These are phyloP conservation scores for Plagodis pulveraria DNA, from an alignment of 2,888 invertebrate genomes.

Conservation along the genomic window DNA sequence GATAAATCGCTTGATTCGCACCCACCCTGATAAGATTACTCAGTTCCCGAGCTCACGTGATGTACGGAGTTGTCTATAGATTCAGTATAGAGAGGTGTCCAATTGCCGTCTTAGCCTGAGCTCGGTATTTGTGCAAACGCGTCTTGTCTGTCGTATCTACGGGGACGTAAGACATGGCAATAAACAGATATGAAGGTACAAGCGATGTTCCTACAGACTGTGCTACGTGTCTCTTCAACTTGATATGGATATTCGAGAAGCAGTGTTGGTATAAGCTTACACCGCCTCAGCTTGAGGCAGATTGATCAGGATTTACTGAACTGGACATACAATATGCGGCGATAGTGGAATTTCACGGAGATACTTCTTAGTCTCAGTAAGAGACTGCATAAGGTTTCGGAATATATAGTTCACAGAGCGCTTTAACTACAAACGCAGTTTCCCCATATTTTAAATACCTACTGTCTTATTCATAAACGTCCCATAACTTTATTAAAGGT, in stretches of 20 bases:
- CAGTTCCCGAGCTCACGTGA: slow-evolving; percentile 31
- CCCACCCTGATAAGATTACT: slow-evolving; percentile 34
- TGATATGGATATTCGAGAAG: slow-evolving; percentile 9
- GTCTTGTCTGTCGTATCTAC: slow-evolving; percentile 6
- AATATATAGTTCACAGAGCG: too few relatives aligned
- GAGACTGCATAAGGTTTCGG: background rate
- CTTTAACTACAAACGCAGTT: too few relatives aligned
- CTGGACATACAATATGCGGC: slow-evolving; percentile 23
- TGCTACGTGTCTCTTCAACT: background rate
- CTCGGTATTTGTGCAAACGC: slow-evolving; percentile 11
- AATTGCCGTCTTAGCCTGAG: slow-evolving; percentile 13
- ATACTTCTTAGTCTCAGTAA: background rate
- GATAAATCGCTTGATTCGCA: slow-evolving; percentile 24
- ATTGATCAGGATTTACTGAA: slow-evolving; percentile 24
- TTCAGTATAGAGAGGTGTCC: slow-evolving; percentile 19
- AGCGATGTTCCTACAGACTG: background rate
- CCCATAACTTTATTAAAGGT: too few relatives aligned
- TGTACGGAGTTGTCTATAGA: slow-evolving; percentile 29
- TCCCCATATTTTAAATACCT: too few relatives aligned
- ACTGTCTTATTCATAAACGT: too few relatives aligned
- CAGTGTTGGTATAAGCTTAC: slow-evolving; percentile 12
- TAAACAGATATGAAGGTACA: background rate
- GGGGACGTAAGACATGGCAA: slow-evolving; percentile 9
- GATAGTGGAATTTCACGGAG: slow-evolving; percentile 12
- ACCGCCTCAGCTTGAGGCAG: slow-evolving; percentile 15